Evolutionary conservation across 1,140 invertebrate species (phyloP).

Genomic region (Branchinecta lynchi): DNA sequence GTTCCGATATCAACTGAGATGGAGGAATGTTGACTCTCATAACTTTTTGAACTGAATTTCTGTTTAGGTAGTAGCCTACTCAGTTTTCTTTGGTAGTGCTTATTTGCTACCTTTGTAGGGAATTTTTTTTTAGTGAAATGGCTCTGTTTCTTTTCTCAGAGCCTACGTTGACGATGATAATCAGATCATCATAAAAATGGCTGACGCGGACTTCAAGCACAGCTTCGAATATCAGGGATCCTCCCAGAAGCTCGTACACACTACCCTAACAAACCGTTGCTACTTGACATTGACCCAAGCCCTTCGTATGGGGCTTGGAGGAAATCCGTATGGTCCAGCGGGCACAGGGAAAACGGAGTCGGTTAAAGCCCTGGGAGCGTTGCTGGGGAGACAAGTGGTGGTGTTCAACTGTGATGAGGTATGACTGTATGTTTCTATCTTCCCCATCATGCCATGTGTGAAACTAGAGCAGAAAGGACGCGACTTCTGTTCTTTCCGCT

Average conservation of each 20-base stretch:
- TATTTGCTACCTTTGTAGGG: too few relatives aligned
- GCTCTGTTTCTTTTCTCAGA: slow-evolving; percentile 27
- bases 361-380: slow-evolving; percentile 78
- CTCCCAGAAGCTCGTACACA: slow-evolving; percentile 75
- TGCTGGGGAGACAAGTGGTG: slow-evolving; percentile 78
- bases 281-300: slow-evolving; percentile 87
- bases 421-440: slow-evolving; percentile 23
- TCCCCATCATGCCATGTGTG: slow-evolving; percentile 10
- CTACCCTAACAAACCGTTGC: slow-evolving; percentile 84
- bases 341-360: slow-evolving; percentile 97
- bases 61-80: too few relatives aligned
- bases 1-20: too few relatives aligned
- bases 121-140: too few relatives aligned
- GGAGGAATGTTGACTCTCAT: too few relatives aligned
- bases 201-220: slow-evolving; percentile 82
- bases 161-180: slow-evolving; percentile 36
- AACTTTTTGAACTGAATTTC: too few relatives aligned
- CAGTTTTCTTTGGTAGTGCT: too few relatives aligned
- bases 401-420: slow-evolving; percentile 98
- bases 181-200: slow-evolving; percentile 41
- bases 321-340: slow-evolving; percentile 96
- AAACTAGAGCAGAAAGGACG: not conserved
- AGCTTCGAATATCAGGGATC: slow-evolving; percentile 96
- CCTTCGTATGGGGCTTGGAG: slow-evolving; percentile 86
- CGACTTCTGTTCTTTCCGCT: too few relatives aligned